Conservation (phyloP, 2,888 invertebrate genomes). For the Pterostichus madidus region DNA sequence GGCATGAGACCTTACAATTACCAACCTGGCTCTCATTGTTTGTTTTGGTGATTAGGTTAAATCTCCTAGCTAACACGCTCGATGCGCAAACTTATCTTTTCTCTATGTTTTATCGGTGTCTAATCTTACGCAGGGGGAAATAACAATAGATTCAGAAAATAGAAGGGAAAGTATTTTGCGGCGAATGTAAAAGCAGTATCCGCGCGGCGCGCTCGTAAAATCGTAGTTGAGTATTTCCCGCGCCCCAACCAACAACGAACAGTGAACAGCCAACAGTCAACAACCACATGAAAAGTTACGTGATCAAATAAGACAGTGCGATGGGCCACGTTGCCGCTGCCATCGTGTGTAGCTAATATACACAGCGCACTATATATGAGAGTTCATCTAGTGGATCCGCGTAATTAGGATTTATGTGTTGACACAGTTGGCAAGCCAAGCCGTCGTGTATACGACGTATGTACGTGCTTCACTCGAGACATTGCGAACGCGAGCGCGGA, state of each 20-base stretch:
- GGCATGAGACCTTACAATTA: constrained; percentile 43
- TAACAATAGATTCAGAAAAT: constrained; percentile 26
- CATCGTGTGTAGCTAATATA: constrained; percentile 55
- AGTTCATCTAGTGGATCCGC: constrained; percentile 64
- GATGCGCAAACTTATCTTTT: constrained; percentile 22
- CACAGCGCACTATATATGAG: constrained; percentile 54
- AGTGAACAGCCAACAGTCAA: not conserved
- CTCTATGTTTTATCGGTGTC: constrained; percentile 40
- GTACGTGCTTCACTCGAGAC: constrained; percentile 68
- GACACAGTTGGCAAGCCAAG: constrained; percentile 67
- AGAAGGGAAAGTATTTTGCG: constrained; percentile 26
- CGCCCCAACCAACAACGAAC: not conserved
- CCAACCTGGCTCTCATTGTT: constrained; percentile 43
- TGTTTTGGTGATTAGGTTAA: constrained; percentile 43
- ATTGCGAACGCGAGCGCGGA: not conserved
- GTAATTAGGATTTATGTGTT: constrained; percentile 71
- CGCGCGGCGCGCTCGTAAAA: constrained; percentile 32
- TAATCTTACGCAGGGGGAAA: constrained; percentile 44
- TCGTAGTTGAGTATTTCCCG: constrained; percentile 20
- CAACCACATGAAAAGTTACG: constrained; percentile 51
- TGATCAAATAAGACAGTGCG: constrained; percentile 50
- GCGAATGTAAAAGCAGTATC: constrained; percentile 1
- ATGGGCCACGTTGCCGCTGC: not conserved
- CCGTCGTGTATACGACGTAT: constrained; percentile 60
- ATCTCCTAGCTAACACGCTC: constrained; percentile 26